phyloP scores from a whole-genome alignment of 2,888 invertebrate genomes.

The Rhagonycha fulva region DNA sequence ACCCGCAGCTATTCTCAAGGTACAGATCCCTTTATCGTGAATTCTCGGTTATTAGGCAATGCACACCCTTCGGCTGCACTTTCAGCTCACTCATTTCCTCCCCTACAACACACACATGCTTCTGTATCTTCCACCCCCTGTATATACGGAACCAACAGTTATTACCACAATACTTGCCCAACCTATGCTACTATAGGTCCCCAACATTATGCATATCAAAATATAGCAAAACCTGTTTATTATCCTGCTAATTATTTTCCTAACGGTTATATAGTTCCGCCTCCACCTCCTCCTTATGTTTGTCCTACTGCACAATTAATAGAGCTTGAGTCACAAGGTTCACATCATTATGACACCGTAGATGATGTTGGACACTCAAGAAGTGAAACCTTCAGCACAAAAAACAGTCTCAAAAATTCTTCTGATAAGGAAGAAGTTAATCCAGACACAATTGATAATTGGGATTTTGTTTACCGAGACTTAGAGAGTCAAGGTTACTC shows the following conservation, averaged over 20 bases:
- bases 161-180: constrained; percentile 32
- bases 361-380: constrained; percentile 37
- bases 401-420: constrained; percentile 20
- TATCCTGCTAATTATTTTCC: constrained; percentile 55
- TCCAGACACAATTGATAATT: constrained; percentile 69
- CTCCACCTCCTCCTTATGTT: constrained; percentile 54
- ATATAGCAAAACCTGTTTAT: constrained; percentile 39
- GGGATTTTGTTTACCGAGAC: constrained; percentile 81
- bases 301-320: constrained; percentile 73
- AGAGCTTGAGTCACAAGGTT: constrained; percentile 62
- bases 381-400: constrained; percentile 6
- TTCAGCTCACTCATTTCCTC: constrained; percentile 44
- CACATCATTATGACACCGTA: constrained; percentile 41
- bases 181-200: constrained; percentile 31
- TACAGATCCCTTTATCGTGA: constrained; percentile 38
- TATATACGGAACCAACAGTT: constrained; percentile 38
- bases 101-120: constrained; percentile 36
- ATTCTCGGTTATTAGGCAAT: constrained; percentile 35
- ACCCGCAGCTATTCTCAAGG: constrained; percentile 36
- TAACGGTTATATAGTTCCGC: constrained; percentile 42
- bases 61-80: constrained; percentile 30
- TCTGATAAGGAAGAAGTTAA: constrained; percentile 62
- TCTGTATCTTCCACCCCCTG: constrained; percentile 32
- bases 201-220: constrained; percentile 36
- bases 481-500: constrained; percentile 74